Evolutionary conservation across 2,888 invertebrate genomes (phyloP).

Genomic region (Listrodromus nycthemerus): DNA sequence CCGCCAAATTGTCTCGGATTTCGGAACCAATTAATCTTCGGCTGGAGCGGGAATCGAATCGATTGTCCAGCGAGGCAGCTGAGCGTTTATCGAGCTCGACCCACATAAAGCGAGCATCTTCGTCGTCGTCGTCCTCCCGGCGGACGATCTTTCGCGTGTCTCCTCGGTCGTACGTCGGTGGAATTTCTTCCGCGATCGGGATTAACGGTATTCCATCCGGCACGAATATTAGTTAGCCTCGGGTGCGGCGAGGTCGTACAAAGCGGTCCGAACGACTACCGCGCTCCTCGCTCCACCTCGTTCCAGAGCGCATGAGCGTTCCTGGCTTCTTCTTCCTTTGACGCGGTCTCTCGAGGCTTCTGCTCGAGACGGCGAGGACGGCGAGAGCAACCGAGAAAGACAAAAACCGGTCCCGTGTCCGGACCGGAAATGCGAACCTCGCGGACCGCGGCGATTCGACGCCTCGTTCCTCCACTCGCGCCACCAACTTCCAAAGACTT

Average conservation of each 20-base stretch:
- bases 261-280: constrained; percentile 53
- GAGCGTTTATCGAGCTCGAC: constrained; percentile 2
- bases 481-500: constrained; percentile 3
- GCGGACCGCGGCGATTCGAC: constrained; percentile 75
- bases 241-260: constrained; percentile 58
- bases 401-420: constrained; percentile 83
- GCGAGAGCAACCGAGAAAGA: constrained; percentile 43
- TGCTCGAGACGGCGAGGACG: constrained; percentile 6
- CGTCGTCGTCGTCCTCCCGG: background rate
- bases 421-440: constrained; percentile 83
- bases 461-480: constrained; percentile 64
- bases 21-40: background rate
- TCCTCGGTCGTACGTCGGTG: background rate
- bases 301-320: background rate
- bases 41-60: background rate
- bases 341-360: background rate
- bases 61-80: background rate
- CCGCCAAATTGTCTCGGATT: background rate
- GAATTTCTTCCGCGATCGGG: constrained; percentile 63
- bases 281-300: constrained; percentile 15
- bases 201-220: constrained; percentile 67
- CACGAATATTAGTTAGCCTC: constrained; percentile 58
- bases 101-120: background rate
- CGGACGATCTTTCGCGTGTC: constrained; percentile 16
- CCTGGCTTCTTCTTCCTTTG: constrained; percentile 21